These are phyloP conservation scores for Blennius ocellaris DNA, from an alignment of 2,113 vertebrate species.

Conservation along the genomic window DNA sequence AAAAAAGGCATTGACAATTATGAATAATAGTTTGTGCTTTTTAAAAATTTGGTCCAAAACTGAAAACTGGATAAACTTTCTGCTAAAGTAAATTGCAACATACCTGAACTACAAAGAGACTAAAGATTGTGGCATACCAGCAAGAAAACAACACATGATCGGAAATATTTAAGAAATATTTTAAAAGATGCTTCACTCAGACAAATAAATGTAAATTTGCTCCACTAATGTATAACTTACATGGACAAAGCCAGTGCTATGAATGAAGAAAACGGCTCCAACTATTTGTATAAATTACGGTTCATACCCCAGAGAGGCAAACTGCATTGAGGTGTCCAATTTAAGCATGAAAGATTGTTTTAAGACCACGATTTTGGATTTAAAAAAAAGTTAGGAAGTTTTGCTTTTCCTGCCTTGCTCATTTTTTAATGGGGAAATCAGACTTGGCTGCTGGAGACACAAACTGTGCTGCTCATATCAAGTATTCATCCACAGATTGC, in stretches of 20 bases:
- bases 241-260: conserved; percentile 31
- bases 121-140: neutral
- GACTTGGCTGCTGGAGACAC: conserved; percentile 1
- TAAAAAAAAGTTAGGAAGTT: conserved; percentile 34
- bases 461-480: conserved; percentile 7
- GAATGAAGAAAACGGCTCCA: conserved; percentile 55
- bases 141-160: neutral
- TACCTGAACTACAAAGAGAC: neutral
- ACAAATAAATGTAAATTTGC: conserved; percentile 7
- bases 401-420: neutral
- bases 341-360: conserved; percentile 74
- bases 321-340: conserved; percentile 57
- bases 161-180: neutral
- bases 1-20: neutral
- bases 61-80: neutral
- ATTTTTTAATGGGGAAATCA: neutral
- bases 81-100: neutral
- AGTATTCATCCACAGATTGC: neutral
- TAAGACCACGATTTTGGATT: conserved; percentile 62
- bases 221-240: neutral
- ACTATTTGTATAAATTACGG: conserved; percentile 52
- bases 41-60: too few relatives aligned
- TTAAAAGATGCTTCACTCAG: too few relatives aligned
- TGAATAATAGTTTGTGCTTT: neutral
- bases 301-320: conserved; percentile 40